phyloP scores from a whole-genome alignment of 2,113 vertebrate species.

The Chloroceryle aenea region DNA sequence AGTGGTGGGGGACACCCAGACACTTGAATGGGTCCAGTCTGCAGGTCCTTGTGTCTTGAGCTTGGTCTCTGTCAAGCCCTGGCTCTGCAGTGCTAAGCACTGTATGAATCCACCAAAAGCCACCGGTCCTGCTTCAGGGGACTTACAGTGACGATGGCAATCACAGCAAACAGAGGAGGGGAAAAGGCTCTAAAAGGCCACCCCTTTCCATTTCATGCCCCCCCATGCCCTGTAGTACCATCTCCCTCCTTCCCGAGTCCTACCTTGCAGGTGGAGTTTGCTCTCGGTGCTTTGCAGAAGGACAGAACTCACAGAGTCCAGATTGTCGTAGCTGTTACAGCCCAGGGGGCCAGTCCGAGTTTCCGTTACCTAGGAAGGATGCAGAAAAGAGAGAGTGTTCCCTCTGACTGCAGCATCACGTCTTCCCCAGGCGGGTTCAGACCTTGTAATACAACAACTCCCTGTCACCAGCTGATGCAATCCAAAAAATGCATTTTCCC shows the following conservation, averaged over 20 bases:
- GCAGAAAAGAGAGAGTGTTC: not conserved
- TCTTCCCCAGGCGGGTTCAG: not conserved
- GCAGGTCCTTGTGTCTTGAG: not conserved
- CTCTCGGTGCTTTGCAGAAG: conserved; percentile 99
- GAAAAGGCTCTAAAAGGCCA: not conserved
- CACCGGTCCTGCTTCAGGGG: not conserved
- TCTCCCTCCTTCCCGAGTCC: conserved; percentile 67
- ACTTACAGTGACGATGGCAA: accelerated
- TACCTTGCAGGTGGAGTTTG: conserved; percentile 99
- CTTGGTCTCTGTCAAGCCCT: not conserved
- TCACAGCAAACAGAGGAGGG: not conserved
- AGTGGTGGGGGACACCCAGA: not conserved
- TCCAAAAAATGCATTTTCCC: not conserved
- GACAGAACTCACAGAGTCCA: conserved; percentile 99
- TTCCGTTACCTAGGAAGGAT: conserved; percentile 89
- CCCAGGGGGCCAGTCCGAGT: conserved; percentile 96
- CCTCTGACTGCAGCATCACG: not conserved
- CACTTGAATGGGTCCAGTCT: not conserved
- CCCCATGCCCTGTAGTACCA: not conserved
- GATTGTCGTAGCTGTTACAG: conserved; percentile 99
- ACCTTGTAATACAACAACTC: not conserved
- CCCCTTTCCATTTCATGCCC: not conserved
- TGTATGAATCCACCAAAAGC: not conserved
- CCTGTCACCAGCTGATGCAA: not conserved
- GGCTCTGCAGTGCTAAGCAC: not conserved